Evolutionary conservation across 2,113 vertebrate genomes (phyloP).

Genomic region (Himantopus leucocephalus): DNA sequence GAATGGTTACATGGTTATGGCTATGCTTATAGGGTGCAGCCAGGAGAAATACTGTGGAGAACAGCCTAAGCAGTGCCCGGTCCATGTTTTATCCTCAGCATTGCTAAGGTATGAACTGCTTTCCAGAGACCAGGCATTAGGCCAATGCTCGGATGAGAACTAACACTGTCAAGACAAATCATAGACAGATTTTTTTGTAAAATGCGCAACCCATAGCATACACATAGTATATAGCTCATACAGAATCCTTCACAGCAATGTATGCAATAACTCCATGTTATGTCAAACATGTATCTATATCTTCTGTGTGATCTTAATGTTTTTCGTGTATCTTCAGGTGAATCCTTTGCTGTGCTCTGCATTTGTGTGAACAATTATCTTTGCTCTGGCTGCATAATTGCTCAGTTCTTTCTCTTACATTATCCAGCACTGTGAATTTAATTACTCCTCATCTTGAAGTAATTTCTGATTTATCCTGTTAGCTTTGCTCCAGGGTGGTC

Average conservation of each 20-base stretch:
- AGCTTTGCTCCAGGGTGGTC: not conserved
- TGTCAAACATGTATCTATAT: not conserved
- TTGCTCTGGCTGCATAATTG: not conserved
- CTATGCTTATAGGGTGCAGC: not conserved
- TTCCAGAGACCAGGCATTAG: not conserved
- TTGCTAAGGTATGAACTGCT: not conserved
- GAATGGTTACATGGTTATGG: not conserved
- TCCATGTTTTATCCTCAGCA: not conserved
- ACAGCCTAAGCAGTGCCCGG: not conserved
- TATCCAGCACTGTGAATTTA: constrained; percentile 6
- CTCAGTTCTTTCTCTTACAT: not conserved
- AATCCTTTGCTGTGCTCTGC: not conserved
- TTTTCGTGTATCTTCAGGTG: not conserved
- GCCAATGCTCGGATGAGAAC: not conserved
- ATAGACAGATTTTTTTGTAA: not conserved
- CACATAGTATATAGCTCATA: not conserved
- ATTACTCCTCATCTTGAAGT: constrained; percentile 18
- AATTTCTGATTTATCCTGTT: constrained; percentile 39
- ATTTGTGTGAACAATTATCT: not conserved
- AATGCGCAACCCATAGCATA: not conserved
- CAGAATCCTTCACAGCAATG: not conserved
- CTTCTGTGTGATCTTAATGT: not conserved
- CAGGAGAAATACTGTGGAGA: not conserved
- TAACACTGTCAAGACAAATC: not conserved
- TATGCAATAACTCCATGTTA: not conserved